Percentiles rank a stretch among this genome's conserved stretches.
These are phyloP conservation scores for Enteromius mattozi DNA, from an alignment of 2,797 vertebrate genomes.

Conservation along the genomic window DNA sequence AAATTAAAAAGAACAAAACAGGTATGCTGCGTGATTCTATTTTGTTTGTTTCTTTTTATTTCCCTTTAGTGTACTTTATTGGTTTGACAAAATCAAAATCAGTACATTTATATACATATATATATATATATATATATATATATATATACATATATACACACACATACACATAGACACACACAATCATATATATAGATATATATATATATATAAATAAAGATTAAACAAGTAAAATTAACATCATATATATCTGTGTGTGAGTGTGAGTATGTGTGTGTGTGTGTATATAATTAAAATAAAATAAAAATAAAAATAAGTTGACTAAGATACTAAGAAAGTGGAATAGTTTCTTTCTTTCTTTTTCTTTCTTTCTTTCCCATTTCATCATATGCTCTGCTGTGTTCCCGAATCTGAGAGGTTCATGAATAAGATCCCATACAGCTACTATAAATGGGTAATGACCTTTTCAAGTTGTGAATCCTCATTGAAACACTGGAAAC, in stretches of 20 bases:
- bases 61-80: not conserved
- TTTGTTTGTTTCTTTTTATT: not conserved
- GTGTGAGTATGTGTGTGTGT: no score
- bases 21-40: not conserved
- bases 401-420: not conserved
- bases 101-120: no score
- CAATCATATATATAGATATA: no score
- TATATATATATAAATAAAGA: not conserved
- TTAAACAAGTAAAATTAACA: no score
- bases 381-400: not conserved
- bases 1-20: not conserved
- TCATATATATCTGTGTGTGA: no score
- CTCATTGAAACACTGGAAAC: not conserved
- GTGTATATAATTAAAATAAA: not conserved
- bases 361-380: not conserved
- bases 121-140: no score
- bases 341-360: not conserved
- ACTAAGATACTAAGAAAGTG: not conserved
- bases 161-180: no score
- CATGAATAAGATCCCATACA: slow-evolving; percentile 4
- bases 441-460: slow-evolving; percentile 35
- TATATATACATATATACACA: no score
- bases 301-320: not conserved
- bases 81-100: not conserved
- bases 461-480: slow-evolving; percentile 34